These are phyloP conservation scores for Bacillus rossius DNA, from an alignment of 1,140 invertebrate species.

Conservation along the genomic window DNA sequence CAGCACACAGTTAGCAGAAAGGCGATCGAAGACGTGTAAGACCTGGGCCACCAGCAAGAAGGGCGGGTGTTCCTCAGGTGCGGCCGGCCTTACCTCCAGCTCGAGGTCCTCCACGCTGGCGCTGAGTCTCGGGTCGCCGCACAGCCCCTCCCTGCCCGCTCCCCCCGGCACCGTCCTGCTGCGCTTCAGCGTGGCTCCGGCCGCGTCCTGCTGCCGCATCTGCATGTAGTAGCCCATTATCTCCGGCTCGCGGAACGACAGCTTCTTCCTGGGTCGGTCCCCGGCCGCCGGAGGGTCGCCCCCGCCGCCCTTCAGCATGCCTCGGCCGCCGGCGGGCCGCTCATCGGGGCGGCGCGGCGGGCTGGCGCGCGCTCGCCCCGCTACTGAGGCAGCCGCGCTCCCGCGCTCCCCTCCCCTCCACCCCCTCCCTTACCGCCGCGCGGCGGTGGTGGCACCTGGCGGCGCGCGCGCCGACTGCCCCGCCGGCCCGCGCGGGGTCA, in stretches of 20 bases:
- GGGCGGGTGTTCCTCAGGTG: too few relatives aligned
- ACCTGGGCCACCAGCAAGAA: too few relatives aligned
- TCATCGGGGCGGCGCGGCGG: not conserved
- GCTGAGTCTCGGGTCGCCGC: constrained; percentile 10
- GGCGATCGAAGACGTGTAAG: too few relatives aligned
- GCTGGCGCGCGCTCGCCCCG: not conserved
- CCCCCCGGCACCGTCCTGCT: not conserved
- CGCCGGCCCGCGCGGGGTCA: too few relatives aligned
- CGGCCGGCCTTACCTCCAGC: constrained; percentile 11
- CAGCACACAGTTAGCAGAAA: too few relatives aligned
- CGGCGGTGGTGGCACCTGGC: constrained; percentile 1
- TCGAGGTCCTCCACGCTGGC: constrained; percentile 27
- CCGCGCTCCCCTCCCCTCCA: not conserved
- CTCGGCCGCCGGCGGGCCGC: not conserved
- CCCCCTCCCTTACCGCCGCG: not conserved
- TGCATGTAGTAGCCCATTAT: constrained; percentile 49
- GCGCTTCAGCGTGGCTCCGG: constrained; percentile 1
- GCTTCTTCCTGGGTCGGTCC: constrained; percentile 66
- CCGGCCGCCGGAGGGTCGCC: not conserved
- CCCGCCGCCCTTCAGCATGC: constrained; percentile 15
- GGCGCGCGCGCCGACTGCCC: constrained; percentile 6
- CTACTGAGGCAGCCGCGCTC: not conserved
- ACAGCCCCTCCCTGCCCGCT: not conserved
- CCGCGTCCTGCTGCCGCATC: constrained; percentile 31
- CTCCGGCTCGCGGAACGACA: constrained; percentile 80